Evolutionary conservation across 2,797 vertebrate genomes (phyloP), one percentile per base, ranked within the genome.

Genomic region (Ciconia nigra): DNA sequence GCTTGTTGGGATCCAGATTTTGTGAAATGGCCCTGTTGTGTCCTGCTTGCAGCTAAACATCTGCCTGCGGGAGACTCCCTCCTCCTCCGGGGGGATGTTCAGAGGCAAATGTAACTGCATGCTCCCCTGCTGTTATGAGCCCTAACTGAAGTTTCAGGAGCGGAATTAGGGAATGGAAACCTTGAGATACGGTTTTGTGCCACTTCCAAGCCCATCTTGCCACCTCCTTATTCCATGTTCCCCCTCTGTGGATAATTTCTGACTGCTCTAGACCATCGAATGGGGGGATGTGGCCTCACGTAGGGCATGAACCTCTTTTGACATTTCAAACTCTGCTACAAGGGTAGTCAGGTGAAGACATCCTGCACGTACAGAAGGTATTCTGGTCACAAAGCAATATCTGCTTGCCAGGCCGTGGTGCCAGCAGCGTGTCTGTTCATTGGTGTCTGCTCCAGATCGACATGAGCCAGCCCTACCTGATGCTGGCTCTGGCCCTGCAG

Each of bases 391-490:
- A 0, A 0, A 3, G 41, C 41, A 59, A 70, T 55, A 59, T 58
- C 21, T 65, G 26, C 11, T 49, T 51, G 33, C 55, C 57, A 33
- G 35, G 67, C 42, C 9, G 0, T 28, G 15, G 28, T 65, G 33
- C 52, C 21, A 11, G 33, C 89, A 61, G 46, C 0, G 0, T 55
- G 39, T 70, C 58, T 35, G 28, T 63, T 59, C 41, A 13, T 25
- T 21, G 17, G 14, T 71, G 37, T 54, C 22, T 76, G 41, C 24
- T 28, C 35, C 0, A 0, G 28, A 35, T 44, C 0, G 0, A 35
- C 35, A 21, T n/a, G 13, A 88, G 28, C 28, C 31, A 69, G 16
- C 37, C 15, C 25, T 33, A 22, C 55, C 33, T 22, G 9, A 10
- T 63, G 22, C 31, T 83, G 35, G 5, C 52, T 66, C 13, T 0